These are phyloP conservation scores for Dorcus parallelipipedus DNA, from an alignment of 2,888 invertebrate genomes.

Conservation along the genomic window DNA sequence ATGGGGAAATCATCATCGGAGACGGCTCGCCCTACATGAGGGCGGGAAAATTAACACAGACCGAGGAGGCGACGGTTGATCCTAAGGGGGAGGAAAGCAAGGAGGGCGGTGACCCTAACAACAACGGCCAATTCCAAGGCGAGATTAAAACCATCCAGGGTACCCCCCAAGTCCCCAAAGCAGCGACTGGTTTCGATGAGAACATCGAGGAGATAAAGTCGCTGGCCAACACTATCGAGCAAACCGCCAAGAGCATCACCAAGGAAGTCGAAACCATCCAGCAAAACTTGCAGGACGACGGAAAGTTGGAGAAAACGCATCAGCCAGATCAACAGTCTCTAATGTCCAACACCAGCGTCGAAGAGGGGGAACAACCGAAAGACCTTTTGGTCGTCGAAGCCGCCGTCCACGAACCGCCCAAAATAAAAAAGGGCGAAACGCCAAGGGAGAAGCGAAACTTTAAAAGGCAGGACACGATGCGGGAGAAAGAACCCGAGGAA, in stretches of 20 bases:
- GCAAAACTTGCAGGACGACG: constrained; percentile 15
- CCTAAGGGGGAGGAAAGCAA: not conserved
- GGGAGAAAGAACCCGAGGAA: constrained; percentile 5
- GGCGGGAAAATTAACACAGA: too few species aligned
- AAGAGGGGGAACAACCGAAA: constrained; percentile 40
- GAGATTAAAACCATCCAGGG: not conserved
- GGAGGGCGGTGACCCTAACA: constrained; percentile 9
- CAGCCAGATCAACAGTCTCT: constrained; percentile 34
- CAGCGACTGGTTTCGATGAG: constrained; percentile 4
- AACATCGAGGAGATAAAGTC: constrained; percentile 23
- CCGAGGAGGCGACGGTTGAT: constrained; percentile 32
- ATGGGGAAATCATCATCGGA: constrained; percentile 33
- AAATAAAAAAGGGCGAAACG: not conserved
- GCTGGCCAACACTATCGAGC: constrained; percentile 24
- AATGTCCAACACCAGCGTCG: constrained; percentile 40
- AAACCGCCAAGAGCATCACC: constrained; percentile 25
- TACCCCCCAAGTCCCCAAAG: not conserved
- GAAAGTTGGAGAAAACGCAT: constrained; percentile 3
- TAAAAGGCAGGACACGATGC: not conserved
- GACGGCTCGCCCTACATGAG: constrained; percentile 6
- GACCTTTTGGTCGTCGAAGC: constrained; percentile 45
- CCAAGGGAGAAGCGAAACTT: not conserved
- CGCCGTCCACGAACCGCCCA: constrained; percentile 44
- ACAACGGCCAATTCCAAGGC: constrained; percentile 7
- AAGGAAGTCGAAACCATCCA: constrained; percentile 25